A percentile compares a stretch with the other conserved stretches of the same genome.
Conservation (phyloP, 1,140 invertebrate genomes). For the Glomeris maerens region DNA sequence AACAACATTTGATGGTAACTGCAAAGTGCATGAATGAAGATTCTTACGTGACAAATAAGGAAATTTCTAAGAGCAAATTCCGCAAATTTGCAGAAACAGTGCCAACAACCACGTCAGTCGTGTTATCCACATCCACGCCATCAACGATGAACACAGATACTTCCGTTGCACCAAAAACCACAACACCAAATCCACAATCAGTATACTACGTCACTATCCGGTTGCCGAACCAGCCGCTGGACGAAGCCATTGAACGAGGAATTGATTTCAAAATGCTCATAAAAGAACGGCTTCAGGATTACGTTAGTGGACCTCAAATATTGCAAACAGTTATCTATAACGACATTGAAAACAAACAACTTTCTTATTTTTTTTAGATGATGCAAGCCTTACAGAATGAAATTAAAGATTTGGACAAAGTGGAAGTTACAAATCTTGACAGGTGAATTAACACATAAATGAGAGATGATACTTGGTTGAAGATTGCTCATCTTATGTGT, state of each 20-base stretch:
- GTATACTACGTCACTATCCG: neutral
- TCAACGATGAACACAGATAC: too few relatives aligned
- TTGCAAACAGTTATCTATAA: too few relatives aligned
- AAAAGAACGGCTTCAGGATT: neutral
- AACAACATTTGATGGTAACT: too few relatives aligned
- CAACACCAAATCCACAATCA: neutral
- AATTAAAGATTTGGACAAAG: slow-evolving; percentile 54
- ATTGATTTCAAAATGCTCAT: slow-evolving; percentile 3
- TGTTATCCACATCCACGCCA: too few relatives aligned
- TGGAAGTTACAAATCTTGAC: slow-evolving; percentile 51
- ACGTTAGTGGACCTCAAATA: neutral
- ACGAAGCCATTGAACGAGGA: slow-evolving; percentile 1
- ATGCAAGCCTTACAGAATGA: slow-evolving; percentile 43
- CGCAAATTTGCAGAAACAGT: too few relatives aligned
- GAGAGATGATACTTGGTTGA: slow-evolving; percentile 1
- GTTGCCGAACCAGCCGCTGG: neutral
- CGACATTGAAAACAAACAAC: too few relatives aligned
- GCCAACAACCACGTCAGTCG: too few relatives aligned
- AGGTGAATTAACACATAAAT: slow-evolving; percentile 40
- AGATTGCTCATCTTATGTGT: slow-evolving; percentile 10
- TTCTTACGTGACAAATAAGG: too few relatives aligned
- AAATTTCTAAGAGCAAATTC: too few relatives aligned
- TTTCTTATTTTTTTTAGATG: slow-evolving; percentile 24
- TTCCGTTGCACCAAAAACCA: too few relatives aligned
- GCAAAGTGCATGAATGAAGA: too few relatives aligned